Percentiles rank a stretch among this genome's conserved stretches.
Conservation (phyloP, 1,140 invertebrate genomes). For the Samia ricini region DNA sequence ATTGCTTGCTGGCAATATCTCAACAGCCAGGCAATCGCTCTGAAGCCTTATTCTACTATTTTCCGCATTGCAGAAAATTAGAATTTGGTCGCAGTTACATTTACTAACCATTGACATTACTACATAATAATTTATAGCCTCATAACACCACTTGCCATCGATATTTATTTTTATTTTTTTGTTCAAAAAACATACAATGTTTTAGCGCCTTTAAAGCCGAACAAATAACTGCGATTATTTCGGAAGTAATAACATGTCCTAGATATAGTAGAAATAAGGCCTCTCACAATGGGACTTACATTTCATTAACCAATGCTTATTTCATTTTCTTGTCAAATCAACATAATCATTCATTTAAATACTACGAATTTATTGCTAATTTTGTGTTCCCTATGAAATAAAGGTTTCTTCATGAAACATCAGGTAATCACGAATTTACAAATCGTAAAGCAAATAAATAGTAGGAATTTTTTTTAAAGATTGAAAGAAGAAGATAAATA, state of each 20-base stretch:
- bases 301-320: neutral
- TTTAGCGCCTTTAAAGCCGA: neutral
- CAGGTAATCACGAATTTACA: neutral
- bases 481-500: neutral
- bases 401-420: too few relatives aligned
- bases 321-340: conserved; percentile 18
- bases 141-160: neutral
- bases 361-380: conserved; percentile 64
- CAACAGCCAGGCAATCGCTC: neutral
- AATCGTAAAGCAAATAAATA: neutral
- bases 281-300: neutral
- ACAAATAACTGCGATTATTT: neutral
- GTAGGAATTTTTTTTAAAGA: neutral
- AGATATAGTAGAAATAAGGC: conserved; percentile 1
- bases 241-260: neutral
- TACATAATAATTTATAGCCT: neutral
- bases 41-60: neutral
- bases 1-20: neutral
- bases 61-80: neutral
- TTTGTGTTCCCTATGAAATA: conserved; percentile 37
- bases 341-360: conserved; percentile 40
- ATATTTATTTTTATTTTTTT: neutral
- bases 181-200: neutral
- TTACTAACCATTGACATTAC: neutral
- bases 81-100: neutral